phyloP scores from a whole-genome alignment of 2,797 vertebrate species.

The Gobionotothen gibberifrons region DNA sequence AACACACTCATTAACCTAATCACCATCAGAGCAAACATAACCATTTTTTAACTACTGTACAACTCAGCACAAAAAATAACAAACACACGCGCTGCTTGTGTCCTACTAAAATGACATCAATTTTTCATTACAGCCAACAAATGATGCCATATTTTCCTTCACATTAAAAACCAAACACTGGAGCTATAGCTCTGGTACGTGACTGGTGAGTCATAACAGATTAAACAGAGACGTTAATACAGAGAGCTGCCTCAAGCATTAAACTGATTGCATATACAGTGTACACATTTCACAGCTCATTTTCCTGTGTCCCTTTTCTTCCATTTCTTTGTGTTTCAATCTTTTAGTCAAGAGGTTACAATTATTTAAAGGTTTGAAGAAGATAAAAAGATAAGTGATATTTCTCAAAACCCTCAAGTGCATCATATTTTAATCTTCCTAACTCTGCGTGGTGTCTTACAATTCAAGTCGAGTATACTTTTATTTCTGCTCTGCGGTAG shows the following conservation, averaged over 20 bases:
- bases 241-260: conserved; percentile 36
- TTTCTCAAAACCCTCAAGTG: conserved; percentile 15
- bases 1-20: conserved; percentile 33
- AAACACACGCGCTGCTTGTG: conserved; percentile 30
- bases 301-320: background rate
- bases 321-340: background rate
- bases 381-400: conserved; percentile 40
- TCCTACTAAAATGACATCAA: conserved; percentile 40
- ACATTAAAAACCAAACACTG: conserved; percentile 47
- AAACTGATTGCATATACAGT: conserved; percentile 22
- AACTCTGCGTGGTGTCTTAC: conserved; percentile 15
- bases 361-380: conserved; percentile 38
- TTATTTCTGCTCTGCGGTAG: conserved; percentile 35
- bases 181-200: conserved; percentile 27
- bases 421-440: conserved; percentile 22
- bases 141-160: conserved; percentile 25
- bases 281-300: conserved; percentile 35
- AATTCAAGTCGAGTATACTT: conserved; percentile 21
- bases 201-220: conserved; percentile 44
- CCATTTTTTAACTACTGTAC: conserved; percentile 9
- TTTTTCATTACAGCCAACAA: conserved; percentile 35
- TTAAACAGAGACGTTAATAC: conserved; percentile 23
- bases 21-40: conserved; percentile 32
- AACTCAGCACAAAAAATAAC: conserved; percentile 42
- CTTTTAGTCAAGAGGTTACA: conserved; percentile 21